Evolutionary conservation across 1,140 invertebrate genomes (phyloP).

Genomic region (Caenorhabditis brenneri): DNA sequence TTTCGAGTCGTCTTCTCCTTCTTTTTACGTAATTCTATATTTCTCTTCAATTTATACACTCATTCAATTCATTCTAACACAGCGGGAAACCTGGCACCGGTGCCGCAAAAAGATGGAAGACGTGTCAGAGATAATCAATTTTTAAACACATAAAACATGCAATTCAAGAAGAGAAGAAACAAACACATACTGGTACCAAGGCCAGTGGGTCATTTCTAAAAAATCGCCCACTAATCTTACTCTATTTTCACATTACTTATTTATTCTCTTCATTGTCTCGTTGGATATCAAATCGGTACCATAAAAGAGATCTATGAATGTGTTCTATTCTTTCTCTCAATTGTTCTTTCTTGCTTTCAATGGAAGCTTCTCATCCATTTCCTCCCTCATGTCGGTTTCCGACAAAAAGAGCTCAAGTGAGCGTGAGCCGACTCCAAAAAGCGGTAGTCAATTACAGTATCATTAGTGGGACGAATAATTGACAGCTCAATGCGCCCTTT

Average conservation of each 20-base stretch:
- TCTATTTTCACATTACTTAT: background rate
- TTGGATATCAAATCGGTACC: background rate
- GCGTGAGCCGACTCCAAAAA: constrained; percentile 1
- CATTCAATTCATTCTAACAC: background rate
- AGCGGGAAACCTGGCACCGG: constrained; percentile 25
- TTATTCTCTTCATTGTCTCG: background rate
- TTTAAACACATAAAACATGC: constrained; percentile 36
- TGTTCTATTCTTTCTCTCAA: too few relatives aligned
- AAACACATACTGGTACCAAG: constrained; percentile 18
- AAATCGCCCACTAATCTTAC: background rate
- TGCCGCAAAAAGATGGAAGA: background rate
- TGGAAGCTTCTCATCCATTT: background rate
- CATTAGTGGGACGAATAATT: constrained; percentile 20
- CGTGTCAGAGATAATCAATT: constrained; percentile 39
- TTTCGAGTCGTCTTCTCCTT: background rate
- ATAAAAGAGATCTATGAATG: background rate
- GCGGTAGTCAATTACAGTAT: constrained; percentile 27
- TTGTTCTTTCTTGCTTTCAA: background rate
- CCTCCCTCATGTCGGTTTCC: background rate
- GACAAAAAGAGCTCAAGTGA: constrained; percentile 33
- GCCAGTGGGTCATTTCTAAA: constrained; percentile 28
- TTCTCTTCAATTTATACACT: background rate
- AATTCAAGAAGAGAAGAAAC: background rate
- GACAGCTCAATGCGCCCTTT: background rate
- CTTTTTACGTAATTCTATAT: background rate